Evolutionary conservation across 2,113 vertebrate genomes (phyloP), one percentile per base, ranked within the genome.

Genomic region (Rhegmatorhina hoffmannsi): DNA sequence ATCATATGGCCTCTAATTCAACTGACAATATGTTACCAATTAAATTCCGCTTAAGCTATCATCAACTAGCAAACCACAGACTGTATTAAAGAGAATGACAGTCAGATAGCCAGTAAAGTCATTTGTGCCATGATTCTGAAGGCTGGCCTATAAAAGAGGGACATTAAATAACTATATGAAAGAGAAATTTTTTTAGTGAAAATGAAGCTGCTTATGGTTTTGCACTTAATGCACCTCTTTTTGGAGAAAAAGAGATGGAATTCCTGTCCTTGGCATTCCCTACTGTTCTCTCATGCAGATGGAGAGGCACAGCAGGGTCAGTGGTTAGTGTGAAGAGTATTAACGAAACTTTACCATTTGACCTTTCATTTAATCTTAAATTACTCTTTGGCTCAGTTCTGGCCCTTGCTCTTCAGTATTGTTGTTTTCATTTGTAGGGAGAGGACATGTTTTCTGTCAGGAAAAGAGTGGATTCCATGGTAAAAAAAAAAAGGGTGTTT

Each of bases 1-100:
- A 97, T 98, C 97, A 97, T 98, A 98, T 98, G 98, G 97, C 90
- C 94, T 97, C 97, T 97, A 97, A 98, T 98, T 98, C 97, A 97
- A 89, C 92, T 64, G 85, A 94, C 97, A 98, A 98, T 98, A 98
- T 98, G 98, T 97, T 98, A 97, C 96, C 97, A 98, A 98, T 98
- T 98, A 98, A 97, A 97, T 97, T 95, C 96, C 92, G 95, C 96
- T 98, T 97, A 97, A 98, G 97, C 96, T 96, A 96, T 96, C 97
- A 98, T 97, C 97, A 97, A 89, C 97, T 67, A 94, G 95, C 88
- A 40, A 96, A 97, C 96, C 97, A 96, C n/a, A 89, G 97, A 94
- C 94, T 93, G 76, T 73, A 91, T 83, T 97, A 97, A 97, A 87
- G 94, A 85, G 94, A 94, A 96, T 92, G 96, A 87, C 97, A 97